These are phyloP conservation scores for Gonatopus flavifemur DNA, from an alignment of 1,140 invertebrate species.

Conservation along the genomic window DNA sequence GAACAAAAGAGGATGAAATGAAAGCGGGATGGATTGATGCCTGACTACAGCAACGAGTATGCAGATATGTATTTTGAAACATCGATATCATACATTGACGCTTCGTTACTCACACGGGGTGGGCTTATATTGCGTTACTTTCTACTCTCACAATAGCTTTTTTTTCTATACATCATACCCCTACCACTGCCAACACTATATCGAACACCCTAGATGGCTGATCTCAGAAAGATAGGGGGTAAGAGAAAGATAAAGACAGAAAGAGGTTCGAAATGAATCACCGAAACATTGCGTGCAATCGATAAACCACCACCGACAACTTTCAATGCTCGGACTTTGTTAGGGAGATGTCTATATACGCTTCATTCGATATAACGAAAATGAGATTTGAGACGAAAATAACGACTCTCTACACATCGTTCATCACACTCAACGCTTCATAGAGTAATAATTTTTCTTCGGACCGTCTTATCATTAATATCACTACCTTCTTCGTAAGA, in stretches of 20 bases:
- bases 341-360: too few relatives aligned
- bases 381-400: too few relatives aligned
- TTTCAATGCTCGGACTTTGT: too few relatives aligned
- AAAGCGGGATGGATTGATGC: slow-evolving; percentile 22
- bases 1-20: slow-evolving; percentile 2
- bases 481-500: too few relatives aligned
- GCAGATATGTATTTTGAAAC: slow-evolving; percentile 53
- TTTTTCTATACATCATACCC: too few relatives aligned
- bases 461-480: too few relatives aligned
- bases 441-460: too few relatives aligned
- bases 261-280: slow-evolving; percentile 45
- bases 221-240: too few relatives aligned
- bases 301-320: slow-evolving; percentile 31
- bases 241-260: slow-evolving; percentile 34
- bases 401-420: too few relatives aligned
- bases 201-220: slow-evolving; percentile 26
- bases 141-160: slow-evolving; percentile 44
- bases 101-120: slow-evolving; percentile 42
- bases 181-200: slow-evolving; percentile 5
- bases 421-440: too few relatives aligned
- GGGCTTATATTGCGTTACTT: slow-evolving; percentile 53
- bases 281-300: slow-evolving; percentile 39
- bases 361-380: too few relatives aligned
- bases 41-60: slow-evolving; percentile 42
- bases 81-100: slow-evolving; percentile 47